Percentiles rank a stretch among this genome's conserved stretches.
Evolutionary conservation across 2,888 invertebrate species (phyloP).

Genomic region (Xylota segnis): DNA sequence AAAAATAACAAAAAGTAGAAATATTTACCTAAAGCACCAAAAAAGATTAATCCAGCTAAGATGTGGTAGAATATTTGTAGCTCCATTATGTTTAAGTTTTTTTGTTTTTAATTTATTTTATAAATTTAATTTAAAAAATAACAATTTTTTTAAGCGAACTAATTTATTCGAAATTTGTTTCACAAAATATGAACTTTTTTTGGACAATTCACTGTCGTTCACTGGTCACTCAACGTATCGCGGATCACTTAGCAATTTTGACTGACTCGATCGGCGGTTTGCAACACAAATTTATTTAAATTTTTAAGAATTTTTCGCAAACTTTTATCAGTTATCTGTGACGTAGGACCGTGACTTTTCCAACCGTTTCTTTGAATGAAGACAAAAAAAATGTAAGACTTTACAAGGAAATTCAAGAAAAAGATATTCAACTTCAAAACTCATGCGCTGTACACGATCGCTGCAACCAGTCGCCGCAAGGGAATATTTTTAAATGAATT

Average conservation of each 20-base stretch:
- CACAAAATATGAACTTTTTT: slow-evolving; percentile 11
- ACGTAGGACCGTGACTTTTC: slow-evolving; percentile 32
- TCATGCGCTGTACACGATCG: slow-evolving; percentile 57
- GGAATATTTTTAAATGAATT: slow-evolving; percentile 70
- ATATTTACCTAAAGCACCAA: slow-evolving; percentile 58
- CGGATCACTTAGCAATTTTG: slow-evolving; percentile 54
- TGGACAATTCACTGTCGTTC: slow-evolving; percentile 19
- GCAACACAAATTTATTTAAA: slow-evolving; percentile 58
- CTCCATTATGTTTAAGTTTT: slow-evolving; percentile 50
- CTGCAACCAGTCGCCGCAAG: slow-evolving; percentile 59
- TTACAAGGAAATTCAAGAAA: slow-evolving; percentile 14
- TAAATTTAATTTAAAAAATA: slow-evolving; percentile 18
- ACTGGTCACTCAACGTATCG: slow-evolving; percentile 37
- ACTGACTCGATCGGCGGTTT: slow-evolving; percentile 39
- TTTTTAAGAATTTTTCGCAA: slow-evolving; percentile 16
- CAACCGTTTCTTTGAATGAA: slow-evolving; percentile 21
- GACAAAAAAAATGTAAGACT: no score
- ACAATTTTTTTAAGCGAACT: no score
- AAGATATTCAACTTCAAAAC: slow-evolving; percentile 33
- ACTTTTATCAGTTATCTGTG: slow-evolving; percentile 49
- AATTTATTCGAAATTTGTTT: slow-evolving; percentile 22
- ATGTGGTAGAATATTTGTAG: slow-evolving; percentile 40
- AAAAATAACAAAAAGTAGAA: slow-evolving; percentile 18
- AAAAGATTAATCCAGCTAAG: slow-evolving; percentile 59
- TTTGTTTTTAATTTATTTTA: slow-evolving; percentile 23